Evolutionary conservation across 2,113 vertebrate genomes (phyloP), one percentile per base, ranked within the genome.

Genomic region (Entomyzon cyanotis): DNA sequence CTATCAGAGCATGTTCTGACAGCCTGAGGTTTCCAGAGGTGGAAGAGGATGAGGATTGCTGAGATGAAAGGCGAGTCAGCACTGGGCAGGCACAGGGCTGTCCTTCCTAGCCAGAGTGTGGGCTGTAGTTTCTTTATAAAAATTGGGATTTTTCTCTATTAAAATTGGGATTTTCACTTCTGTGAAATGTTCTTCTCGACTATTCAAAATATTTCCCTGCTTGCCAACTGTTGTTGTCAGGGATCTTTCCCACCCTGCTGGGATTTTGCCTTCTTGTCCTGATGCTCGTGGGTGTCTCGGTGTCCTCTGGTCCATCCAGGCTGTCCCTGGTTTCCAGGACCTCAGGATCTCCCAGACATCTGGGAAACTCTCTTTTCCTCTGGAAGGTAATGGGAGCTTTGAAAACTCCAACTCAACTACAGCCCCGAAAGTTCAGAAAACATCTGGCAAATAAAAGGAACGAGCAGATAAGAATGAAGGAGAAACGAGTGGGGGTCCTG

Each of bases 391-490:
- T 2, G 15, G 21, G 18, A 9, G 2, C 28, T 90, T 74, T 15
- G 68, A 59, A 74, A 84, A 39, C 9, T 11, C 5, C 0, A 1
- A 12, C 4, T 31, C 30, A 37, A 28, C 12, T 4, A 7, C 14
- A 56, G 5, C 15, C 18, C 47, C 11, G 16, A 11, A 19, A 9
- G n/a, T 12, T 56, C 65, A 60, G 47, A 10, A 55, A 76, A 14
- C 63, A 12, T 49, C 1, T 0, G 2, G 35, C 44, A 35, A 63
- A 56, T 24, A 2, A 39, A 78, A 87, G 44, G n/a, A 46, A 42
- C 0, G 31, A 49, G 58, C 20, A 5, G 27, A 2, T 0, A 46
- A 62, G 44, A 31, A 11, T 0, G 39, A 68, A 7, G 76, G 30
- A 81, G 19, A 14, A 62, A 30, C 1, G 49, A 87, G 12, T 0